Percentiles rank a stretch among this genome's conserved stretches.
Conservation (phyloP, 2,888 invertebrate genomes). For the Drosophila multiciliata region DNA sequence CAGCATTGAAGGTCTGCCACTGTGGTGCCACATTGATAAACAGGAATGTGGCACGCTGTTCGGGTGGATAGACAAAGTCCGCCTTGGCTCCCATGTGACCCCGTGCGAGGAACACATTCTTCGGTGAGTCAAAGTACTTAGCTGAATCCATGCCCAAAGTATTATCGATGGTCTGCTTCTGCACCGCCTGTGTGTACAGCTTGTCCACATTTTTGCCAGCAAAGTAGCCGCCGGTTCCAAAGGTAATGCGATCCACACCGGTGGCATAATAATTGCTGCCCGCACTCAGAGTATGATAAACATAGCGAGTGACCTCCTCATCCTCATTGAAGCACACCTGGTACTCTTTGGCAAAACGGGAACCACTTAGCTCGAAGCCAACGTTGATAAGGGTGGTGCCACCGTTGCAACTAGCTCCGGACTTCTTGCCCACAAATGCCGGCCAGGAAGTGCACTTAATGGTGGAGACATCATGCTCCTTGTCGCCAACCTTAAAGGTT, state of each 20-base stretch:
- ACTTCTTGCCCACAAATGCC: conserved; percentile 73
- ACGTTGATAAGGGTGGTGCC: conserved; percentile 77
- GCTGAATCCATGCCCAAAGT: conserved; percentile 73
- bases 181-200: conserved; percentile 79
- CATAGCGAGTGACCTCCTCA: conserved; percentile 82
- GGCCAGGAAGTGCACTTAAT: conserved; percentile 81
- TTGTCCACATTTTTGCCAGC: conserved; percentile 74
- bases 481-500: conserved; percentile 63
- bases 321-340: conserved; percentile 84
- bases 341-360: conserved; percentile 79
- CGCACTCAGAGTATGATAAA: conserved; percentile 79
- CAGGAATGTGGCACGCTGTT: conserved; percentile 86
- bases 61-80: conserved; percentile 85
- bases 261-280: conserved; percentile 84
- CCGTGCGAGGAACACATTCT: conserved; percentile 82
- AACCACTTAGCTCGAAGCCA: conserved; percentile 77
- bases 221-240: conserved; percentile 79
- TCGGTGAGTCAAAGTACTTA: conserved; percentile 58
- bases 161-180: conserved; percentile 77
- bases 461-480: conserved; percentile 64
- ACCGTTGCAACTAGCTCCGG: conserved; percentile 72
- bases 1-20: conserved; percentile 87
- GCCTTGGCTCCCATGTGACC: conserved; percentile 86
- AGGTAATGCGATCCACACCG: conserved; percentile 80
- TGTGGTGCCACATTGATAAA: conserved; percentile 86